Evolutionary conservation across 2,888 invertebrate species (phyloP), one percentile per base, ranked within the genome.

Genomic region (Drosophila emarginata): DNA sequence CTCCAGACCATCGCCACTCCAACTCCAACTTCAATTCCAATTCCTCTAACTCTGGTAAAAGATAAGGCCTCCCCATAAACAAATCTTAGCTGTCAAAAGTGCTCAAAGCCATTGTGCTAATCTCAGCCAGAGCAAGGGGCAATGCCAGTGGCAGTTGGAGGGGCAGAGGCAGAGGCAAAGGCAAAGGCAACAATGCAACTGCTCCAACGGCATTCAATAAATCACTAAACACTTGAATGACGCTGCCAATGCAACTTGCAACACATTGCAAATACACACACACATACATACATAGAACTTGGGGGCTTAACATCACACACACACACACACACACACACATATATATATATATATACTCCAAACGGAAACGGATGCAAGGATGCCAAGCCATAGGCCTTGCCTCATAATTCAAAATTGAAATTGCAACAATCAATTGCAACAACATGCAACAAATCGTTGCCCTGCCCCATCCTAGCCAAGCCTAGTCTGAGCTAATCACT

Each of bases 371-470:
- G 75, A 74, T 58, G 69, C 70, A 56, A 75, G 74, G 70, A 67
- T 57, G 59, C 70, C 45, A 59, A 37, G 60, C 60, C 59, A 57
- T 32, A 21, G 53, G 50, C 54, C 67, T 50, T 64, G 74, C 66
- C 70, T 77, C 89, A 91, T 91, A 90, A 90, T 89, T 90, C 89
- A 89, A 90, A 89, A 90, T 90, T 89, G 78, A 85, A 85, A 89
- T 90, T 85, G 90, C 90, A 84, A 88, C 89, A 89, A 90, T 90
- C 90, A 90, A 90, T 90, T 90, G 87, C 89, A 89, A 80, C 88
- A 83, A 88, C 83, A 83, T 89, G 87, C 88, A 83, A 83, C 87
- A 78, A 78, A 84, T 80, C 81, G 84, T 72, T 88, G 11, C 45
- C 45, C 45, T 18, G 4, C 0, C 45, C 45, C 15, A 15, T 15